These are phyloP conservation scores for Spea multiplicata DNA, from an alignment of 2,113 vertebrate species.

Conservation along the genomic window DNA sequence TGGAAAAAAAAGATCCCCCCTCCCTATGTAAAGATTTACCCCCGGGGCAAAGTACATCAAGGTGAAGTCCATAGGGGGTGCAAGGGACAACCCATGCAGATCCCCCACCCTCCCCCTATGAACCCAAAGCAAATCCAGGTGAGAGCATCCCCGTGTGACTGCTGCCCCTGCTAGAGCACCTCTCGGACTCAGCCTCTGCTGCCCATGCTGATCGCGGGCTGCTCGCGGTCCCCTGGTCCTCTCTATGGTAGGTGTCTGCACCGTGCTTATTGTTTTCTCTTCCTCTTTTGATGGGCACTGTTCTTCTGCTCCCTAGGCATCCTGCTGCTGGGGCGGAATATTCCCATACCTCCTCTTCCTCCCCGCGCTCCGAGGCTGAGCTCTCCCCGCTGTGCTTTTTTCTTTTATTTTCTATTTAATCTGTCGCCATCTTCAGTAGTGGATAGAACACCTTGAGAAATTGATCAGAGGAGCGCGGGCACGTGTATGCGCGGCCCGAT, in stretches of 20 bases:
- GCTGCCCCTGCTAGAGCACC: neutral
- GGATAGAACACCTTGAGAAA: conserved; percentile 73
- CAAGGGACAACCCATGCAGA: conserved; percentile 35
- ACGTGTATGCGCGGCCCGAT: conserved; percentile 50
- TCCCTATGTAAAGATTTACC: conserved; percentile 30
- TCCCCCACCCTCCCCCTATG: conserved; percentile 49
- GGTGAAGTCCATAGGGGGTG: conserved; percentile 42
- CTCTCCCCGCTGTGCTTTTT: conserved; percentile 51
- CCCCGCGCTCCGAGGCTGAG: conserved; percentile 48
- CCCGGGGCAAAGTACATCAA: conserved; percentile 44
- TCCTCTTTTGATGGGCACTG: conserved; percentile 57
- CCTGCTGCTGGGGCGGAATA: conserved; percentile 52
- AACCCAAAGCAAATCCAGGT: conserved; percentile 47
- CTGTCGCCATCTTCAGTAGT: conserved; percentile 78
- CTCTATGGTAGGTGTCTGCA: conserved; percentile 7
- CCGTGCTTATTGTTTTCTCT: conserved; percentile 55
- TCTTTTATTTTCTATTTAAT: conserved; percentile 54
- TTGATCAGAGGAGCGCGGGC: conserved; percentile 58
- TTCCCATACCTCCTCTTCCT: conserved; percentile 45
- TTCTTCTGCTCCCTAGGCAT: conserved; percentile 56
- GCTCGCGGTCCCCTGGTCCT: neutral
- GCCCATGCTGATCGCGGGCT: conserved; percentile 17
- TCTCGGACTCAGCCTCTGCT: conserved; percentile 21
- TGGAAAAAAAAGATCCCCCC: conserved; percentile 34
- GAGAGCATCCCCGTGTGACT: conserved; percentile 38